phyloP scores from a whole-genome alignment of 2,888 invertebrate species.

The Pachliopta kotzebuea region DNA sequence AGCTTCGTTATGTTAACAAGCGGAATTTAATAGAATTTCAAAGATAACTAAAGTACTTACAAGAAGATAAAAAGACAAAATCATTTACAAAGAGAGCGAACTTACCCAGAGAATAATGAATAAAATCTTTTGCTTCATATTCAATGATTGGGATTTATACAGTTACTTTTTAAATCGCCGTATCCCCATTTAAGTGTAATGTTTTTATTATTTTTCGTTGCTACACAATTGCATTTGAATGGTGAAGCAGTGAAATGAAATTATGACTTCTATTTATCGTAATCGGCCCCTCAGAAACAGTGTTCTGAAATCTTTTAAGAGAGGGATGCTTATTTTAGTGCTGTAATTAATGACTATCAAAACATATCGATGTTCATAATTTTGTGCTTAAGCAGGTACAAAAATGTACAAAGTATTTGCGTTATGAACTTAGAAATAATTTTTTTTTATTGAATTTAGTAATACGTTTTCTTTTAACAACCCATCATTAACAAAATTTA shows the following conservation, averaged over 20 bases:
- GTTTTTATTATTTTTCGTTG: neutral
- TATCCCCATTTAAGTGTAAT: too few relatives aligned
- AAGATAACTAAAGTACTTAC: too few relatives aligned
- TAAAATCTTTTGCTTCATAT: slow-evolving; percentile 36
- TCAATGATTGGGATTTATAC: neutral
- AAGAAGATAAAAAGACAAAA: too few relatives aligned
- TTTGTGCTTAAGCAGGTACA: too few relatives aligned
- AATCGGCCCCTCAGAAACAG: slow-evolving; percentile 4
- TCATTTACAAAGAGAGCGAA: slow-evolving; percentile 6
- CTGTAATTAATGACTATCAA: slow-evolving; percentile 5
- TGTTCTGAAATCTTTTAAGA: slow-evolving; percentile 11
- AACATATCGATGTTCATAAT: slow-evolving; percentile 11
- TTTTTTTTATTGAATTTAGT: too few relatives aligned
- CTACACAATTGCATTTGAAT: neutral
- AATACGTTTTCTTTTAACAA: too few relatives aligned
- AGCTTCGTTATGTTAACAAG: neutral
- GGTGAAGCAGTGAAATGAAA: neutral
- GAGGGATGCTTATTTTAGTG: slow-evolving; percentile 11
- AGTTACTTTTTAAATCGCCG: too few relatives aligned
- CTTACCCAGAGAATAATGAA: slow-evolving; percentile 43
- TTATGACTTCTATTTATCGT: slow-evolving; percentile 11
- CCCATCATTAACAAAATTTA: too few relatives aligned
- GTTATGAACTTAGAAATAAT: too few relatives aligned
- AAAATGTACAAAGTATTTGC: too few relatives aligned
- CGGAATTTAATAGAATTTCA: neutral